Evolutionary conservation across 2,888 invertebrate genomes (phyloP).

Genomic region (Andrena haemorrhoa): DNA sequence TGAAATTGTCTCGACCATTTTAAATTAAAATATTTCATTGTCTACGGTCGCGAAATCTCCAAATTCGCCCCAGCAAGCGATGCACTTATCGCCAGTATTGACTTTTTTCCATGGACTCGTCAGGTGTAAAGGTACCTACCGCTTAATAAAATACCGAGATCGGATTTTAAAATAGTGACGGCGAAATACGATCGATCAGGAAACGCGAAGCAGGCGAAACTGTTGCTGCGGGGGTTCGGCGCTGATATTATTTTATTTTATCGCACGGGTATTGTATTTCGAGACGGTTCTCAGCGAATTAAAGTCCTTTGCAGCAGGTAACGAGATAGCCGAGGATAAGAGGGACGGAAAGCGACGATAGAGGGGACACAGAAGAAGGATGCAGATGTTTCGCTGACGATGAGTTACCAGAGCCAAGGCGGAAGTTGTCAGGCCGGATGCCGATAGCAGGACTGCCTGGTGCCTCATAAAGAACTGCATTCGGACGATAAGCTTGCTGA

Average conservation of each 20-base stretch:
- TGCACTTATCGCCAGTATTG: neutral
- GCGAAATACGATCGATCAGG: neutral
- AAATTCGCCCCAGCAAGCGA: too few species aligned
- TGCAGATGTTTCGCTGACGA: conserved; percentile 63
- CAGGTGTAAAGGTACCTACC: neutral
- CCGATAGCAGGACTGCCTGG: conserved; percentile 63
- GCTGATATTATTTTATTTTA: conserved; percentile 32
- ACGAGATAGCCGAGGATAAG: conserved; percentile 55
- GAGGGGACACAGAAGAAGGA: conserved; percentile 49
- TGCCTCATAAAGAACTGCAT: conserved; percentile 60
- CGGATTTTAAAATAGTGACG: neutral
- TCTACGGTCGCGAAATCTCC: too few species aligned
- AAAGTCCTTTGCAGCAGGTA: conserved; percentile 52
- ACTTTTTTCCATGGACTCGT: neutral
- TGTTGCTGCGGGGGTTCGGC: conserved; percentile 3
- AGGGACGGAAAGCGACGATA: conserved; percentile 29
- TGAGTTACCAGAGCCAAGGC: conserved; percentile 66
- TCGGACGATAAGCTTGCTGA: conserved; percentile 55
- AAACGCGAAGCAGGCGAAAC: neutral
- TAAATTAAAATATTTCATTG: too few species aligned
- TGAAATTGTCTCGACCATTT: too few species aligned
- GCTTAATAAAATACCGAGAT: neutral
- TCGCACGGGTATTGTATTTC: conserved; percentile 59
- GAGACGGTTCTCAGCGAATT: conserved; percentile 48
- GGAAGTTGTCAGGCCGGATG: conserved; percentile 70